Evolutionary conservation across 2,888 invertebrate genomes (phyloP), one percentile per base, ranked within the genome.

Genomic region (Agrochola circellaris): DNA sequence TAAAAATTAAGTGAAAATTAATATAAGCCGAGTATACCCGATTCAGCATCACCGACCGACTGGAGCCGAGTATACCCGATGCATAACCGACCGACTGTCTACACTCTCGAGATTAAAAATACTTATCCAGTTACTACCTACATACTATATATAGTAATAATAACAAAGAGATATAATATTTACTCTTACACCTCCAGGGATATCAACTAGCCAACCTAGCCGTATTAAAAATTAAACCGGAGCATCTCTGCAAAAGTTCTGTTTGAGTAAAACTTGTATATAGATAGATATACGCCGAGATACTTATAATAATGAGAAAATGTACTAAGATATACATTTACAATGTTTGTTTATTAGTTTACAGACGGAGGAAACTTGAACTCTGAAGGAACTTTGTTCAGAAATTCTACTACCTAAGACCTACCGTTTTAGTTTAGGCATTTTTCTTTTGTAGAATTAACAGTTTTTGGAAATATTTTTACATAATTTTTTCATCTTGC

Each of bases 81-180:
- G 45, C 45, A 15, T 45, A 3, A 45, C 45, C 15, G 15, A 45
- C 13, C 13, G 45, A 45, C 13, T 13, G 15, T 26, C 11, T 48
- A 26, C 2, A 23, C 60, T 61, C 45, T 30, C 15, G 30, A 58
- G 62, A 58, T 60, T 68, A 26, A 48, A 71, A 70, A 34, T 34
- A 34, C 34, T 65, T 54, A 71, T 7, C 3, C n/a, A 54, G 20
- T 26, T 64, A 34, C 23, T 23, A 42, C 38, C 26, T 38, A n/a
- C 26, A n/a, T 38, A 38, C 11, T 56, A 2, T 30, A 3, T 30
- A 2, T 30, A 3, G 1, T 56, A 61, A 23, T 61, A 61, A 23
- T 54, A 81, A 64, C 58, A 58, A n/a, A 58, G 48, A 45, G n/a
- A 65, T 34, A 71, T 72, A 60, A 30, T 76, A 66, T 81, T 81